These are phyloP conservation scores for Zaprionus bogoriensis DNA, from an alignment of 2,888 invertebrate species.

Conservation along the genomic window DNA sequence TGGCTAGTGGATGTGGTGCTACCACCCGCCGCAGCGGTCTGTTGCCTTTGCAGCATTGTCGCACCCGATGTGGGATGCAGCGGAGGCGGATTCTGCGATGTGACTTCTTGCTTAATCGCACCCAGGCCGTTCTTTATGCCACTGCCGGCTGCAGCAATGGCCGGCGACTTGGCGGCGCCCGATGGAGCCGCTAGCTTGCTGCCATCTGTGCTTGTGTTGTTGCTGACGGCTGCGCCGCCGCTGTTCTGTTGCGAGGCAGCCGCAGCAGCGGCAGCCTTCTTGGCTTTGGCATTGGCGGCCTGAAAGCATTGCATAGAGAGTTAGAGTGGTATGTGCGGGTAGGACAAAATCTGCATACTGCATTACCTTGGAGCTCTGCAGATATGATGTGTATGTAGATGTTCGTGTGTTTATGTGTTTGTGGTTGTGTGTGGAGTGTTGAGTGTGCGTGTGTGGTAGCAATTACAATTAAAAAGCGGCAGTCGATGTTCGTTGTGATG, in stretches of 20 bases:
- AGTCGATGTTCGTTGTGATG: slow-evolving; percentile 34
- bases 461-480: slow-evolving; percentile 45
- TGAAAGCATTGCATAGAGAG: slow-evolving; percentile 33
- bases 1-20: slow-evolving; percentile 49
- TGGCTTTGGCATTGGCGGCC: slow-evolving; percentile 82
- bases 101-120: slow-evolving; percentile 70
- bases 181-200: slow-evolving; percentile 30
- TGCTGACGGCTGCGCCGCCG: slow-evolving; percentile 9
- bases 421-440: slow-evolving; percentile 11
- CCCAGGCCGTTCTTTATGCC: slow-evolving; percentile 65
- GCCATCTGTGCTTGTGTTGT: slow-evolving; percentile 35
- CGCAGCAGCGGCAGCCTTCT: slow-evolving; percentile 81
- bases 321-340: not conserved
- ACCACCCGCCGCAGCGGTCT: slow-evolving; percentile 42
- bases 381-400: slow-evolving; percentile 32
- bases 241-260: slow-evolving; percentile 72
- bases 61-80: slow-evolving; percentile 73
- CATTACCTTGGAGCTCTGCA: slow-evolving; percentile 80
- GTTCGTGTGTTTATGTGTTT: too few species aligned
- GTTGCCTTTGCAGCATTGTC: slow-evolving; percentile 72
- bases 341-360: not conserved
- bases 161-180: slow-evolving; percentile 44
- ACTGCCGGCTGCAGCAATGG: slow-evolving; percentile 29
- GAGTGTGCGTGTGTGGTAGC: slow-evolving; percentile 26
- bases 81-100: slow-evolving; percentile 78